Conservation (phyloP, 2,113 vertebrate genomes). For the Pseudorasbora parva region DNA sequence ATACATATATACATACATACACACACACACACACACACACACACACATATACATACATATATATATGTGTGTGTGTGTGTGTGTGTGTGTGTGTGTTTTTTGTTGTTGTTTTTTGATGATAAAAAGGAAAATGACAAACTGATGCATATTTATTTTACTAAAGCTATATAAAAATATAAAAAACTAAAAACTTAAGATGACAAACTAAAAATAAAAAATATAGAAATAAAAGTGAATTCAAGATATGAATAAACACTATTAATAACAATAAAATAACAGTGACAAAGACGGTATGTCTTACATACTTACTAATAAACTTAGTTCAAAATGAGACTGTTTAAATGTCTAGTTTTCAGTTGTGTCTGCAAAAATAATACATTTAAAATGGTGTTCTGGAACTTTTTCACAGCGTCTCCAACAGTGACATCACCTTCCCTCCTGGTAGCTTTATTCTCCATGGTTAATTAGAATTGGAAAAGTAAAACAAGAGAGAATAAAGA, state of each 20-base stretch:
- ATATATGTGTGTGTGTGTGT: too few relatives aligned
- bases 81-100: too few relatives aligned
- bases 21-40: too few relatives aligned
- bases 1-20: too few relatives aligned
- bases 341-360: too few relatives aligned
- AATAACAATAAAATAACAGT: background rate
- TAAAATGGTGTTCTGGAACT: background rate
- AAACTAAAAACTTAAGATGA: background rate
- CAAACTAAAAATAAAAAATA: background rate
- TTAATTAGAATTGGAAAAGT: slow-evolving; percentile 1
- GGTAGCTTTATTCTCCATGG: background rate
- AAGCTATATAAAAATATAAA: background rate
- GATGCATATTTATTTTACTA: too few relatives aligned
- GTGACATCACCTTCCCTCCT: slow-evolving; percentile 20
- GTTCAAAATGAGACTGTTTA: too few relatives aligned
- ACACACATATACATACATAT: too few relatives aligned
- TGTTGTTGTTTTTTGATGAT: too few relatives aligned
- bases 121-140: too few relatives aligned
- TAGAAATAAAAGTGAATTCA: background rate
- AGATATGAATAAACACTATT: background rate
- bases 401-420: background rate
- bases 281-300: background rate
- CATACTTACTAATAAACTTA: background rate
- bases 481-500: background rate
- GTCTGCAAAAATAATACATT: background rate